phyloP scores from a whole-genome alignment of 2,888 invertebrate species.

The Sinhomidia bicolor region DNA sequence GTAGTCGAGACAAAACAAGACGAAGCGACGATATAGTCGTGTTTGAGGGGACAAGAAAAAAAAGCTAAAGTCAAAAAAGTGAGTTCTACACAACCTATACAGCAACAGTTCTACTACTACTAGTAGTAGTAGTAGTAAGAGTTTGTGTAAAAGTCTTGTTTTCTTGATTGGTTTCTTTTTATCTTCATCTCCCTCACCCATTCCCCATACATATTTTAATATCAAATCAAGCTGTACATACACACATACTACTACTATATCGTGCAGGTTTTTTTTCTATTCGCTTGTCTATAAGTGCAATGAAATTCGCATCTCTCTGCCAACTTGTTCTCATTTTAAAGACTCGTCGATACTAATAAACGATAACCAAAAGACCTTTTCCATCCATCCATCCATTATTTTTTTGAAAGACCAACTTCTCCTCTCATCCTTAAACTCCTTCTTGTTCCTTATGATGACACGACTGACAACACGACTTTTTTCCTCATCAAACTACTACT shows the following conservation, averaged over 20 bases:
- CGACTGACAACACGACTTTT: slow-evolving; percentile 51
- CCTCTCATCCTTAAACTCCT: slow-evolving; percentile 1
- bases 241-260: background rate
- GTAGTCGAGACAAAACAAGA: slow-evolving; percentile 19
- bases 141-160: slow-evolving; percentile 39
- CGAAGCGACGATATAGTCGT: background rate
- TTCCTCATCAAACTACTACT: slow-evolving; percentile 10
- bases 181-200: background rate
- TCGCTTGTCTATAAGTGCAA: background rate
- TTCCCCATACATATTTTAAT: background rate
- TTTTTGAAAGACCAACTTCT: slow-evolving; percentile 25
- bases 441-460: slow-evolving; percentile 44
- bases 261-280: slow-evolving; percentile 25
- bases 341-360: slow-evolving; percentile 42
- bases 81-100: no score
- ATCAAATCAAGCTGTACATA: slow-evolving; percentile 13
- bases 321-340: slow-evolving; percentile 57
- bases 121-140: slow-evolving; percentile 1
- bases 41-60: slow-evolving; percentile 38
- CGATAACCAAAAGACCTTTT: slow-evolving; percentile 33
- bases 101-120: no score
- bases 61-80: slow-evolving; percentile 27
- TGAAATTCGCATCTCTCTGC: background rate
- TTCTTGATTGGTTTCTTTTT: slow-evolving; percentile 48
- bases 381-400: background rate